Evolutionary conservation across 2,113 vertebrate species (phyloP).

Genomic region (Gallinago jamesoni): DNA sequence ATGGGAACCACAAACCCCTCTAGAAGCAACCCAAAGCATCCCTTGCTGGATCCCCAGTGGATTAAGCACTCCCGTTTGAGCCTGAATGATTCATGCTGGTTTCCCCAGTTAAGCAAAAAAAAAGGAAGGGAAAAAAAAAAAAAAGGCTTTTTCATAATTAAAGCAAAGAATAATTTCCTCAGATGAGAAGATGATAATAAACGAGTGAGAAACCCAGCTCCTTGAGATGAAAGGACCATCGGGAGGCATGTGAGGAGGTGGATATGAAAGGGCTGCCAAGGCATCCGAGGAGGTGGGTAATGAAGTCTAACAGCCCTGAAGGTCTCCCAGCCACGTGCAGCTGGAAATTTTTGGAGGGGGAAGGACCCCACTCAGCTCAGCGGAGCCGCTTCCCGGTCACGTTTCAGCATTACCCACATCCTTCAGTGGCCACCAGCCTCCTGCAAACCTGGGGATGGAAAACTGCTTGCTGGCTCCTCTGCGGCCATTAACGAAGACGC

Average conservation of each 20-base stretch:
- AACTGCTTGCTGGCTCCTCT: not conserved
- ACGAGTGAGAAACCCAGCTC: not conserved
- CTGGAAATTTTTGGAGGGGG: not conserved
- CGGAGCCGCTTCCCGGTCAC: not conserved
- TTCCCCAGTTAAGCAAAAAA: not conserved
- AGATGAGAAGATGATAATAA: not conserved
- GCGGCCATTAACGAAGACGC: not conserved
- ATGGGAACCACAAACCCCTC: not conserved
- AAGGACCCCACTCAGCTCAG: not conserved
- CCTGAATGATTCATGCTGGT: not conserved
- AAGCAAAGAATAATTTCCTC: not conserved
- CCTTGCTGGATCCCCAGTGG: not conserved
- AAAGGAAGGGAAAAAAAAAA: not conserved
- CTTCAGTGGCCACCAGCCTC: not conserved
- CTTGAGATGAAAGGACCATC: not conserved
- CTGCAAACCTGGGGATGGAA: not conserved
- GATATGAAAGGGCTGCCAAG: not conserved
- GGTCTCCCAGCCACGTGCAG: rapidly evolving
- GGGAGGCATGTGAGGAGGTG: not conserved
- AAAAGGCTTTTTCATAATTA: not conserved
- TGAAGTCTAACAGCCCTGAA: not conserved
- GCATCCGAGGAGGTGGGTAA: not conserved
- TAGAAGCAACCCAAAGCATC: not conserved
- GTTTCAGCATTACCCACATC: rapidly evolving
- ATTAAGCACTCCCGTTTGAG: not conserved